Base-by-base conservation (phyloP, 2,888 invertebrate genomes). In the Callimorpha dominula region DNA sequence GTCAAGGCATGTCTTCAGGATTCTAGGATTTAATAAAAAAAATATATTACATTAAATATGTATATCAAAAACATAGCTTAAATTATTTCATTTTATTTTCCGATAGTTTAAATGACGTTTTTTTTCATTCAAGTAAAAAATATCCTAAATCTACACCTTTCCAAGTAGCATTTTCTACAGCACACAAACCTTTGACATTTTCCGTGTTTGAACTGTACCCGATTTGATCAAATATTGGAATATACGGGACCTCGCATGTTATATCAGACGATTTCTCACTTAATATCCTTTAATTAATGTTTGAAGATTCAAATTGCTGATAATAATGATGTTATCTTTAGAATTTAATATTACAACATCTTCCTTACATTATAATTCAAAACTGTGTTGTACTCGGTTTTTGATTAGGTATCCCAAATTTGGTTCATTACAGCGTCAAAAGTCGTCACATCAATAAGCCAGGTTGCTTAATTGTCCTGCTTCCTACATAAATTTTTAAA, bases 211-310 rank as follows among this genome's bases (percentile, higher is more conserved):
- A 17, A 52, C 17, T n/a, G 40, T 40, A 6, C 49, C 14, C 31
- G 14, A 14, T 57, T 20, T 12, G 7, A 57, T 60, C 46, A 20
- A 46, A 68, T 67, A 54, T 54, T 54, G 14, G 5, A 67, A 68
- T 17, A 57, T 14, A 57, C 40, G 12, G 40, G 42, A 54, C n/a
- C 4, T 1, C 14, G 46, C 2, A 31, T 60, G 17, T 60, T 68
- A 46, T 15, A 49, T 46, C 15, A 15, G 40, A 40, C 67, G 40
- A n/a, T 52, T 67, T 54, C 52, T 42, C 54, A 68, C 67, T 20
- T 20, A 57, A 60, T 49, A 50, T 46, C 65, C 65, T 65, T 50
- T 50, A 68, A 68, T 49, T 60, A 68, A 68, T 68, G 17, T 49
- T 46, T 68, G 57, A 68, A 43, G 46, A 31, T 68, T 46, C 43